Evolutionary conservation across 2,113 vertebrate genomes (phyloP), one percentile per base, ranked within the genome.

Genomic region (Puntigrus tetrazona): DNA sequence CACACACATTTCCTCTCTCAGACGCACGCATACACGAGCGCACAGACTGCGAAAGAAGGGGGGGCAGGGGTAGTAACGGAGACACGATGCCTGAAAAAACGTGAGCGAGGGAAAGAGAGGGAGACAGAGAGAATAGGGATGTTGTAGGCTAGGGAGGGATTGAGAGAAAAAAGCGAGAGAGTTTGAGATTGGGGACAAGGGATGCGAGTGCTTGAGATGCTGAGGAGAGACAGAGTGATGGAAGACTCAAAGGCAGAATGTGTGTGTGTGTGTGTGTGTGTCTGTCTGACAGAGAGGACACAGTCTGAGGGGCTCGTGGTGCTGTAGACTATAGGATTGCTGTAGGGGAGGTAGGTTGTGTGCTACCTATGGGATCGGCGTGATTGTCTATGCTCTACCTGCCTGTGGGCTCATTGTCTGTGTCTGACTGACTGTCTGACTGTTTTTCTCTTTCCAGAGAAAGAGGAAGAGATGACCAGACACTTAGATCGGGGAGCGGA

Each of bases 301-400:
- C 65, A 87, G 61, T 72, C 73, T 78, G 85, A 80, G 85, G 78
- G 82, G 76, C 67, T 36, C 81, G 75, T 67, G 36, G 11, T 81
- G 84, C 6, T 90, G 90, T 89, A 93, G 89, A 92, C 88, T 92
- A 86, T 88, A 86, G 92, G 88, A 85, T 75, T 38, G 74, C 76
- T 87, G 83, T 65, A 55, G 90, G 85, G 88, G 78, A 91, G 90
- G 89, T 89, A 89, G 90, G 88, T 89, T 88, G 88, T 86, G 89
- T 88, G 89, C 70, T 90, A 89, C 89, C 91, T 83, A 91, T 88
- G 85, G 89, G 91, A 93, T 93, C 92, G 90, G 91, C 92, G 92
- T 88, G 90, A 91, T 90, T 91, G 90, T 93, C 92, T 93, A 89
- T 73, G 73, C 73, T 75, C 73, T 90, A 91, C 90, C 92, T 92